Evolutionary conservation across 1,140 invertebrate genomes (phyloP), one percentile per base, ranked within the genome.

Genomic region (Euglossa dilemma): DNA sequence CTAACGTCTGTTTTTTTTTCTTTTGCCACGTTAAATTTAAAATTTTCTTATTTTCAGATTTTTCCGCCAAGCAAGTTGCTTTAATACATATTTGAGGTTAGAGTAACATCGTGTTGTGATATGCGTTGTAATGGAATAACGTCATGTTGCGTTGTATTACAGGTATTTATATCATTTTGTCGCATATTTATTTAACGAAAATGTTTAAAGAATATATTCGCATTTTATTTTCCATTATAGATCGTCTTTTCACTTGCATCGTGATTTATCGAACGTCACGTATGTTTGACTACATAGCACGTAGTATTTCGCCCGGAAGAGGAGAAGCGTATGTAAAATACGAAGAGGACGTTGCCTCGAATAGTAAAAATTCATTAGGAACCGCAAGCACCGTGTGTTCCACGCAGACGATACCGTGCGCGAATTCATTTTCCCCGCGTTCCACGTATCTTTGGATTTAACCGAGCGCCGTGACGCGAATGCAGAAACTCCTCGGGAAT

Each of bases 361-460:
- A 69, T 59, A 54, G 61, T 76, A 82, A 77, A 82, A 82, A 82
- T 82, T 82, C 80, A 59, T 77, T 69, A 77, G 5, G 9, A 9
- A 5, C 47, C 50, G 11, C 18, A 71, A 74, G 36, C 70, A 54
- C 56, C 8, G 7, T 36, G 63, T 82, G 25, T 61, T 75, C 59
- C 43, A n/a, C 45, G 20, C 43, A 56, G 25, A 47, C 66, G 79
- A 84, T 85, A 88, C 72, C 63, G 14, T 28, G 72, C 52, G 63
- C 57, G 83, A 88, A 88, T 89, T 89, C 84, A 89, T 86, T 88
- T 88, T 57, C 75, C 50, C 67, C 7, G 25, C 23, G 54, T 69
- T 78, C 57, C 64, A 75, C 69, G 73, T 88, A 88, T 88, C 86
- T 85, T 76, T 70, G 80, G 87, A 86, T 89, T 89, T 86, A 89